These are phyloP conservation scores for Epinephelus cyanopodus DNA, from an alignment of 2,113 vertebrate species.

Conservation along the genomic window DNA sequence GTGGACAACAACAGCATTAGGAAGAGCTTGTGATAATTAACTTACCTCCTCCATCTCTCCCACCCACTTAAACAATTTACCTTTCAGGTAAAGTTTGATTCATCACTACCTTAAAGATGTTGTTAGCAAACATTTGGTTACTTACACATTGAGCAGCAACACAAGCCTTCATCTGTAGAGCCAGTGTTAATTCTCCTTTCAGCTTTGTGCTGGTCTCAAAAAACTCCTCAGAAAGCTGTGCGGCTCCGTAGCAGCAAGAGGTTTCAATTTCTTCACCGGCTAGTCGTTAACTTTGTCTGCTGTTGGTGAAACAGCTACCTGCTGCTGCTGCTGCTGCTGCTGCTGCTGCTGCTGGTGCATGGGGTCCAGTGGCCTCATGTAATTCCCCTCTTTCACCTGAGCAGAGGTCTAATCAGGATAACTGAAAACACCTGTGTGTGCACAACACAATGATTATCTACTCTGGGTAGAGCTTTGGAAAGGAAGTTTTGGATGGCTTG, in stretches of 20 bases:
- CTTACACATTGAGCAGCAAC: neutral
- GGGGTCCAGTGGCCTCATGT: neutral
- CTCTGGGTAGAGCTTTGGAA: neutral
- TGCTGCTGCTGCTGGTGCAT: neutral
- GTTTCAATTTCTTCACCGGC: neutral
- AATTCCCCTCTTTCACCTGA: neutral
- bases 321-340: neutral
- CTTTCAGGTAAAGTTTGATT: too few species aligned
- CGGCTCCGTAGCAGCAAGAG: neutral
- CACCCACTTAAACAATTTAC: neutral
- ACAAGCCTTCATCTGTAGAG: neutral
- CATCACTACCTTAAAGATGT: neutral
- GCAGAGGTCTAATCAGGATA: neutral
- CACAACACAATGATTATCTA: neutral
- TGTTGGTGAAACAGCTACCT: neutral
- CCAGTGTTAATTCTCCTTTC: neutral
- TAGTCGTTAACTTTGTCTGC: neutral
- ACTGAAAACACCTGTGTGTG: neutral
- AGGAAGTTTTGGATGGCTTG: neutral
- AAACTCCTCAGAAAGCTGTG: neutral
- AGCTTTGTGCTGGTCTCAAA: neutral
- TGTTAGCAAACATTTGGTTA: neutral
- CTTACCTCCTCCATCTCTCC: neutral
- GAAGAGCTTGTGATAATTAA: neutral
- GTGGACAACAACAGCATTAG: neutral